phyloP scores from a whole-genome alignment of 2,888 invertebrate genomes.

The Chydorus sphaericus region DNA sequence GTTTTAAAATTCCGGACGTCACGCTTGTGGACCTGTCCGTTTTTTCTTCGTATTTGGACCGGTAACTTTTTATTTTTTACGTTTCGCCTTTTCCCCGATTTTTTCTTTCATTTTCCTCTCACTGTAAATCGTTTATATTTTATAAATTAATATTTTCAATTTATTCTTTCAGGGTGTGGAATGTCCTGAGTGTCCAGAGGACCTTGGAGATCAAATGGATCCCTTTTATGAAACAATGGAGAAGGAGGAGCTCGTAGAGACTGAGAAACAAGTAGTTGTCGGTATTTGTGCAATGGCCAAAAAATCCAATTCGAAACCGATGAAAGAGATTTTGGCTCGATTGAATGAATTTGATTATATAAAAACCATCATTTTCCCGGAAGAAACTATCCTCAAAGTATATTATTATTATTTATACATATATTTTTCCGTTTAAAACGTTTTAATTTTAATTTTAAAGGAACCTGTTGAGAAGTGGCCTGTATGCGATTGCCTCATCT shows the following conservation, averaged over 20 bases:
- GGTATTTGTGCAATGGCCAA: conserved; percentile 99
- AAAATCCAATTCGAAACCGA: conserved; percentile 97
- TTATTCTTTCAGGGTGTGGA: neutral
- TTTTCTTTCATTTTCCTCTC: neutral
- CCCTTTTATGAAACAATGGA: conserved; percentile 4
- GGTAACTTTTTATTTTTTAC: neutral
- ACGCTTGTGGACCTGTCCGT: neutral
- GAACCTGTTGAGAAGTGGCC: conserved; percentile 97
- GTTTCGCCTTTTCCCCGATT: neutral
- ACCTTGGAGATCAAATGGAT: neutral
- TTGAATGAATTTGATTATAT: conserved; percentile 94
- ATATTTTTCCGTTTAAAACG: neutral
- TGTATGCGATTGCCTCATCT: conserved; percentile 89
- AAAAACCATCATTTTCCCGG: conserved; percentile 85
- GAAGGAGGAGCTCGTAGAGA: conserved; percentile 25
- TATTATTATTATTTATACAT: conserved; percentile 20
- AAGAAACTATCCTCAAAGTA: conserved; percentile 88
- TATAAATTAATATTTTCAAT: neutral
- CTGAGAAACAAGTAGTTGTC: conserved; percentile 81
- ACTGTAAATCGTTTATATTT: neutral
- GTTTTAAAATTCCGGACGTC: neutral
- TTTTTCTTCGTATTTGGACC: too few relatives aligned
- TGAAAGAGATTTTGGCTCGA: conserved; percentile 93
- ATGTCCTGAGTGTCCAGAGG: neutral
- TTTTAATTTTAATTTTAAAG: conserved; percentile 31